Conservation (phyloP, 2,888 invertebrate genomes). For the Phorcus lineatus region DNA sequence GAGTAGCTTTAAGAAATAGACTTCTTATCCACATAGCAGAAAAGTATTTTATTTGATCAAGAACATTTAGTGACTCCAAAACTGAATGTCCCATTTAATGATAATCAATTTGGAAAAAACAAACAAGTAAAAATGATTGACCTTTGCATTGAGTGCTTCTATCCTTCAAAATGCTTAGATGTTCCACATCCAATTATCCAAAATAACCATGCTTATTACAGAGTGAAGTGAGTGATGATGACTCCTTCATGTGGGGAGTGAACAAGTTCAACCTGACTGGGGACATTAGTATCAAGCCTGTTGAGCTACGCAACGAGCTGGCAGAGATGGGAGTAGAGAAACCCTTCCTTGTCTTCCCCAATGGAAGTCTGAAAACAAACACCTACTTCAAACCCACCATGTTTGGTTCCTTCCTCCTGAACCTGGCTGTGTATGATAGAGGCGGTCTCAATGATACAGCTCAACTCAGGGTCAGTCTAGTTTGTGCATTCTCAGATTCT, state of each 20-base stretch:
- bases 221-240: slow-evolving; percentile 82
- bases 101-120: too few species aligned
- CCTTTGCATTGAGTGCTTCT: too few species aligned
- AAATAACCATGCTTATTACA: slow-evolving; percentile 36
- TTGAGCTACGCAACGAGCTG: slow-evolving; percentile 37
- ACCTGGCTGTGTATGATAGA: slow-evolving; percentile 40
- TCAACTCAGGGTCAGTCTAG: slow-evolving; percentile 38
- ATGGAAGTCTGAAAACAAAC: slow-evolving; percentile 84
- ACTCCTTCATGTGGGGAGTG: slow-evolving; percentile 82
- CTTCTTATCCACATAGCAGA: too few species aligned
- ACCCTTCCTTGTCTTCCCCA: slow-evolving; percentile 63
- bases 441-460: slow-evolving; percentile 51
- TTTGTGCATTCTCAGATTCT: neutral
- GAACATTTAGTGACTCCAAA: too few species aligned
- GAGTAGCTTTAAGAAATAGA: too few species aligned
- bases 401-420: slow-evolving; percentile 91
- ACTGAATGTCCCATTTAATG: too few species aligned
- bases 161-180: too few species aligned
- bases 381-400: slow-evolving; percentile 96
- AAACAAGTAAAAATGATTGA: too few species aligned
- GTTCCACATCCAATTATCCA: too few species aligned
- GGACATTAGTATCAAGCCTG: slow-evolving; percentile 45
- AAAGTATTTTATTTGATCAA: too few species aligned
- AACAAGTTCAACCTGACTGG: slow-evolving; percentile 46
- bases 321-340: slow-evolving; percentile 37